Conservation (phyloP, 2,888 invertebrate species). For the Phorcus lineatus region DNA sequence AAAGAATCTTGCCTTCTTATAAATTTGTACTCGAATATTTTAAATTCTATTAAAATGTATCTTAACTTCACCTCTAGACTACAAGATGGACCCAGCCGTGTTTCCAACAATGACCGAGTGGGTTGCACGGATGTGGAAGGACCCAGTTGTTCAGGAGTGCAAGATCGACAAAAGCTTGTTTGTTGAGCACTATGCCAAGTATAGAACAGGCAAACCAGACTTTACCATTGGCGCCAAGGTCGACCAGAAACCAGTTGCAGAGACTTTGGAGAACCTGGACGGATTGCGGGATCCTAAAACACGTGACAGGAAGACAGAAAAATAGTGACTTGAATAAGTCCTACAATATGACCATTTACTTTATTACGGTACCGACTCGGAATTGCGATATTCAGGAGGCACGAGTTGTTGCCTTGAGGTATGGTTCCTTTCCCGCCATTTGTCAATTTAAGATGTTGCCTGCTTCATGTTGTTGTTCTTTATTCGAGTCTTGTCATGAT, state of each 20-base stretch:
- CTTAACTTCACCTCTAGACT: too few species aligned
- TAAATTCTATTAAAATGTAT: too few species aligned
- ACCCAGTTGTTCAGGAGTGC: constrained; percentile 36
- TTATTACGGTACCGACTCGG: too few species aligned
- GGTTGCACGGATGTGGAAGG: constrained; percentile 43
- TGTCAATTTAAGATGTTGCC: too few species aligned
- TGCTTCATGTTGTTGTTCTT: too few species aligned
- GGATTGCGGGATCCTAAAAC: constrained; percentile 42
- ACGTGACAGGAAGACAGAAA: constrained; percentile 27
- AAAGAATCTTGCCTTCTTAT: too few species aligned
- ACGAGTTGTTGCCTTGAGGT: too few species aligned
- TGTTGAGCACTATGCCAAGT: constrained; percentile 37
- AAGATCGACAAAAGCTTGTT: constrained; percentile 34
- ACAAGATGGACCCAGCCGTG: constrained; percentile 26
- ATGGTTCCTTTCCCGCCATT: too few species aligned
- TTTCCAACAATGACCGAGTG: constrained; percentile 35
- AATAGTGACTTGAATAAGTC: background rate
- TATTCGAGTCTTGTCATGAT: too few species aligned
- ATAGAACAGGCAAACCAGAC: constrained; percentile 44
- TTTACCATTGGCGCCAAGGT: constrained; percentile 41
- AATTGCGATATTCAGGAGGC: too few species aligned
- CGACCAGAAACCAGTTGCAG: constrained; percentile 22
- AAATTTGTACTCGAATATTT: too few species aligned
- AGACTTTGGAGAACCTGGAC: constrained; percentile 42
- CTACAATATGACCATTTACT: too few species aligned